A percentile compares a stretch with the other conserved stretches of the same genome.
Conservation (phyloP, 2,797 vertebrate genomes). For the Bryconaethiops microstoma region DNA sequence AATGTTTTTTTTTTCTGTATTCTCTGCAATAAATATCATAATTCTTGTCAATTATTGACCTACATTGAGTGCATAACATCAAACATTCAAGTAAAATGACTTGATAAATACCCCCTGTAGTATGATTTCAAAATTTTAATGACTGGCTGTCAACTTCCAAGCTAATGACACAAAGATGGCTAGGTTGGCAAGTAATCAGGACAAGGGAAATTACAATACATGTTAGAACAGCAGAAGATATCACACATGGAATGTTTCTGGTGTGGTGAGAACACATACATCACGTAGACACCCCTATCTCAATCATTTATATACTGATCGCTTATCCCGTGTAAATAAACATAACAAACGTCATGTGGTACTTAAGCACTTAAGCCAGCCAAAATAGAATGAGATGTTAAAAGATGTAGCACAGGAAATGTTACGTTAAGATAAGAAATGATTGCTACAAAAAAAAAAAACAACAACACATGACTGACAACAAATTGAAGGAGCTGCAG, state of each 20-base stretch:
- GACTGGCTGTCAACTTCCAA: too few relatives aligned
- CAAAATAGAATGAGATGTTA: constrained; percentile 15
- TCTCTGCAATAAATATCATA: too few relatives aligned
- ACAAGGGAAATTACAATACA: not conserved
- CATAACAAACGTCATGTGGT: not conserved
- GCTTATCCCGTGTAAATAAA: not conserved
- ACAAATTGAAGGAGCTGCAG: constrained; percentile 58
- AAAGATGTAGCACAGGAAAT: constrained; percentile 10
- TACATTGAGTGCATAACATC: too few relatives aligned
- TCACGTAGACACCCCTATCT: not conserved
- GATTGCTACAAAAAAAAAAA: not conserved
- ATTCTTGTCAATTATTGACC: too few relatives aligned
- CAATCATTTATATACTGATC: not conserved
- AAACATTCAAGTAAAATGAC: too few relatives aligned
- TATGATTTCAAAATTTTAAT: too few relatives aligned
- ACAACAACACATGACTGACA: constrained; percentile 13
- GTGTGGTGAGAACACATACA: not conserved
- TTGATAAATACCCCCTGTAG: too few relatives aligned
- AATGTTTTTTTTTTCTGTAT: too few relatives aligned
- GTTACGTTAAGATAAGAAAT: constrained; percentile 18
- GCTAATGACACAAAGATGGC: not conserved
- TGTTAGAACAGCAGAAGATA: not conserved
- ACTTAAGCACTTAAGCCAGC: not conserved
- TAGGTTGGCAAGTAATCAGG: not conserved
- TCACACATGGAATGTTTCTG: not conserved